Evolutionary conservation across 2,113 vertebrate genomes (phyloP).

Genomic region (Oncorhynchus masou): DNA sequence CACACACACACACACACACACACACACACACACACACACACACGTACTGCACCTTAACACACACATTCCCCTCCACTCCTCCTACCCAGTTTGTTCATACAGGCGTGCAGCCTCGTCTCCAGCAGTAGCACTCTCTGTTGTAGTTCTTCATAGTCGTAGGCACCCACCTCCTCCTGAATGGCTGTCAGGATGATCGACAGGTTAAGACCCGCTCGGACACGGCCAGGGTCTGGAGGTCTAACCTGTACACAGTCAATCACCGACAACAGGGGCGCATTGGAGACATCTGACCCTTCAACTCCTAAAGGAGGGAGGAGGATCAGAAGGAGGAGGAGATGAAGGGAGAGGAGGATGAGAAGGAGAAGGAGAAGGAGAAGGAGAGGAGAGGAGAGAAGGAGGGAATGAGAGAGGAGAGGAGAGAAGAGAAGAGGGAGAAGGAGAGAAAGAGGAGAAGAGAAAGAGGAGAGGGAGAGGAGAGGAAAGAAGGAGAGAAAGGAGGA

Average conservation of each 20-base stretch:
- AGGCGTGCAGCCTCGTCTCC: slow-evolving; percentile 88
- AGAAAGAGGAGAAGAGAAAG: not conserved
- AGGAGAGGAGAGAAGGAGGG: not conserved
- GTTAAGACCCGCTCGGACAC: slow-evolving; percentile 85
- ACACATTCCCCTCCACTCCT: slow-evolving; percentile 44
- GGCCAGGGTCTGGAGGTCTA: slow-evolving; percentile 85
- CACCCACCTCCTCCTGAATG: slow-evolving; percentile 89
- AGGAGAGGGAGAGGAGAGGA: too few relatives aligned
- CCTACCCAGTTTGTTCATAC: slow-evolving; percentile 94
- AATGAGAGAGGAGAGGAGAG: not conserved
- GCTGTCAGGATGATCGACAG: slow-evolving; percentile 82
- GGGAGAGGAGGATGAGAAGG: not conserved
- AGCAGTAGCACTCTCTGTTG: slow-evolving; percentile 86
- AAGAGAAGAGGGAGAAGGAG: not conserved
- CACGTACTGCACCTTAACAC: too few relatives aligned
- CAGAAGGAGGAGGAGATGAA: slow-evolving; percentile 56
- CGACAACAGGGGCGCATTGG: slow-evolving; percentile 86
- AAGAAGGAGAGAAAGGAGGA: too few relatives aligned
- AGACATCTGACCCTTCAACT: slow-evolving; percentile 91
- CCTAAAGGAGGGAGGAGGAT: too few relatives aligned
- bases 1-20: too few relatives aligned
- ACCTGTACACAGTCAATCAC: slow-evolving; percentile 89
- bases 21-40: too few relatives aligned
- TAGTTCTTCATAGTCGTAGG: slow-evolving; percentile 89
- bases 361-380: too few relatives aligned